These are phyloP conservation scores for Eupithecia tripunctaria DNA, from an alignment of 2,888 invertebrate species.

Conservation along the genomic window DNA sequence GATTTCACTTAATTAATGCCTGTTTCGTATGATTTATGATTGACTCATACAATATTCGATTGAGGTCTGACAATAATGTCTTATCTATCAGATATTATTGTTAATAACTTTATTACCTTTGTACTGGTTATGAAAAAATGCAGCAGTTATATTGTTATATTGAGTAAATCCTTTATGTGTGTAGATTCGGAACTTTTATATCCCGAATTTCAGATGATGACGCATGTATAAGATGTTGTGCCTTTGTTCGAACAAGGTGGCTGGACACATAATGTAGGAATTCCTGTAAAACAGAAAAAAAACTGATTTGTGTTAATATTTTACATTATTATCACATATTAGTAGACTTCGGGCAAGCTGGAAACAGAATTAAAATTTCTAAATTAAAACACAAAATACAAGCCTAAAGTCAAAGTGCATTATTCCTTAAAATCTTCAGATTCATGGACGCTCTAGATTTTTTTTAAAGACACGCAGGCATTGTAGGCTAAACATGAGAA, in stretches of 20 bases:
- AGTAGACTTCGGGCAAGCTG: neutral
- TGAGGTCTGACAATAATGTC: constrained; percentile 1
- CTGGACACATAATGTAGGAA: neutral
- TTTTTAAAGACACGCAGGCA: neutral
- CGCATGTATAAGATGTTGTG: neutral
- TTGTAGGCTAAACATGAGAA: too few relatives aligned
- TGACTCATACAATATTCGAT: constrained; percentile 5
- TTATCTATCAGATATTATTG: constrained; percentile 8
- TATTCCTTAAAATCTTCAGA: neutral
- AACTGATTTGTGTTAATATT: too few relatives aligned
- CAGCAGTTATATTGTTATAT: neutral
- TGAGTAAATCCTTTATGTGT: neutral
- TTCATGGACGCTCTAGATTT: neutral
- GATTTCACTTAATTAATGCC: constrained; percentile 26
- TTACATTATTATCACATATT: neutral
- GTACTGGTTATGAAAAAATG: neutral
- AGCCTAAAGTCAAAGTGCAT: neutral
- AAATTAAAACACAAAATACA: neutral
- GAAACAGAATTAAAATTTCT: neutral
- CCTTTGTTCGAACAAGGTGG: neutral
- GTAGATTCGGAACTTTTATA: neutral
- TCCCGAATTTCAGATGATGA: neutral
- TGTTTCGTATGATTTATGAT: constrained; percentile 24
- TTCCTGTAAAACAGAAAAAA: neutral
- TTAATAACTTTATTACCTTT: constrained; percentile 10